These are phyloP conservation scores for Antrozous pallidus DNA, from an alignment of 2,797 vertebrate genomes.

Conservation along the genomic window DNA sequence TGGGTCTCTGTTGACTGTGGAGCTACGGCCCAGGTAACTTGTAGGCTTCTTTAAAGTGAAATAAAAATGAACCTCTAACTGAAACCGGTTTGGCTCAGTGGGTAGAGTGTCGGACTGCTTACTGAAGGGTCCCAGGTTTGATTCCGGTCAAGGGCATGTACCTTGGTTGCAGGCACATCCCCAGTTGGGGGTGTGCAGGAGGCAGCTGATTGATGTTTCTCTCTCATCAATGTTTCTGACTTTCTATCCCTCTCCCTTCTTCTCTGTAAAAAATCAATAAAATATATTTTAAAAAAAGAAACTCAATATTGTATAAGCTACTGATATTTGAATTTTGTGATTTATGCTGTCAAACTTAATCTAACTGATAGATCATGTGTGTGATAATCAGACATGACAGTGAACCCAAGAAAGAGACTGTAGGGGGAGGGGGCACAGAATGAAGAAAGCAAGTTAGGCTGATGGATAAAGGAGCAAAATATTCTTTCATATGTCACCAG, in stretches of 20 bases:
- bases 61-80: background rate
- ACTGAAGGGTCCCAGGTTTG: too few species aligned
- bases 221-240: too few species aligned
- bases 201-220: too few species aligned
- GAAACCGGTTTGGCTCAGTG: too few species aligned
- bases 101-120: too few species aligned
- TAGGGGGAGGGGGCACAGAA: background rate
- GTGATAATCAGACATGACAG: background rate
- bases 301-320: background rate
- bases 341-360: background rate
- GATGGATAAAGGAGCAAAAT: background rate
- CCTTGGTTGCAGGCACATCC: too few species aligned
- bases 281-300: too few species aligned
- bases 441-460: background rate
- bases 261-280: too few species aligned
- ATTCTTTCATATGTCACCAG: background rate
- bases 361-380: background rate
- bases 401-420: background rate
- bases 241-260: too few species aligned
- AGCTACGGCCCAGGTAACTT: background rate
- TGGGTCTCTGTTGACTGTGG: background rate
- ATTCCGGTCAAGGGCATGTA: too few species aligned
- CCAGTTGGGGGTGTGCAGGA: too few species aligned
- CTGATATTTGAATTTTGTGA: background rate
- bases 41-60: background rate